Percentiles rank a stretch among this genome's conserved stretches.
These are phyloP conservation scores for Prietella phreatophila DNA, from an alignment of 2,113 vertebrate species.

Conservation along the genomic window DNA sequence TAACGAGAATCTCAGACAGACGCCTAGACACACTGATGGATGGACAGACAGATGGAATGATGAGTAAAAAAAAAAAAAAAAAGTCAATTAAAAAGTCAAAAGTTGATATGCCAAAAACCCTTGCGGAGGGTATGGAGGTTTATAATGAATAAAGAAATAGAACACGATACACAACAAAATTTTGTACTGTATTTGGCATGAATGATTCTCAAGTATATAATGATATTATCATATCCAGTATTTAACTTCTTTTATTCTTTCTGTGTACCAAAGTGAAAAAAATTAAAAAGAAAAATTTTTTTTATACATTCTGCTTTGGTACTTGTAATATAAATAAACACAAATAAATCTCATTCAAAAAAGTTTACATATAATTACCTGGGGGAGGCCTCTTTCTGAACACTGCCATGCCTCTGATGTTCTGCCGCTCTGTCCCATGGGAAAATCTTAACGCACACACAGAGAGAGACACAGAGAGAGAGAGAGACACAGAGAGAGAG, in stretches of 20 bases:
- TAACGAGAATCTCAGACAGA: not conserved
- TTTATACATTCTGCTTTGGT: not conserved
- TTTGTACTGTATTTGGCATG: not conserved
- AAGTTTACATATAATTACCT: conserved; percentile 59
- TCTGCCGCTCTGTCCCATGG: conserved; percentile 71
- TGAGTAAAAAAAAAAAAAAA: too few relatives aligned
- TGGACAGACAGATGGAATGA: too few relatives aligned
- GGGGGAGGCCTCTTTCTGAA: conserved; percentile 76
- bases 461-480: not conserved
- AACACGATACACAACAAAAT: not conserved
- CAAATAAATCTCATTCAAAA: not conserved
- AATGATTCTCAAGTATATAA: not conserved
- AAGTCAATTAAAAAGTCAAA: not conserved
- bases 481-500: not conserved
- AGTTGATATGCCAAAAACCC: not conserved
- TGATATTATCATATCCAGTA: not conserved
- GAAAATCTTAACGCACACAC: conserved; percentile 64
- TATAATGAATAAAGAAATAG: not conserved
- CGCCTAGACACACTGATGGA: too few relatives aligned
- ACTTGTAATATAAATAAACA: not conserved
- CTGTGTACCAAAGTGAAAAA: not conserved
- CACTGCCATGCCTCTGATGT: conserved; percentile 70
- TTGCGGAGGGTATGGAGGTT: not conserved
- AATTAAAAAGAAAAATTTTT: too few relatives aligned
- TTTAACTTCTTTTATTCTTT: not conserved